Base-by-base conservation (phyloP, 2,113 vertebrate genomes). In the Datnioides undecimradiatus region DNA sequence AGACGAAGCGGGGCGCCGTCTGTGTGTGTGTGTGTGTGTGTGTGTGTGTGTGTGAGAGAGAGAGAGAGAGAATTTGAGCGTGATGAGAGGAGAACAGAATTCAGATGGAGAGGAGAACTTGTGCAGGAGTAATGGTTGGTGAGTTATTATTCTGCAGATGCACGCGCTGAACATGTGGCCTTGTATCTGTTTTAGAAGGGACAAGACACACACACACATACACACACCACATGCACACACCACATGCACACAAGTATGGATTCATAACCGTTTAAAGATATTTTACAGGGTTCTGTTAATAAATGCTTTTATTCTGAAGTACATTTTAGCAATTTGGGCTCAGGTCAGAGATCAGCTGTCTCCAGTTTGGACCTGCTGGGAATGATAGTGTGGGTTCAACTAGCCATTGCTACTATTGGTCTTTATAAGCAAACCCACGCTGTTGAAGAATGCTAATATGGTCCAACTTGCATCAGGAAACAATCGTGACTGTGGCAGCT, bases 91-190 rank as follows among this genome's bases (percentile, higher is more conserved):
- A 27, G 48, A 48, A 45, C 21, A 64, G 38, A 46, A 57, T 19
- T 67, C 4, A 59, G 29, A 38, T 19, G 21, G 13, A 46, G 21
- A 51, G 1, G 23, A 46, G 6, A 19, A 19, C 59, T 27, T 38
- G 43, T 55, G 49, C 13, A 16, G 48, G 43, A 66, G 10, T 38
- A 40, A 64, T 46, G 43, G 8, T 36, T 41, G 21, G n/a, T n/a
- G 27, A 40, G 27, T 55, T 79, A 64, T 63, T 64, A 68, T 75
- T 87, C 43, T 46, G 23, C 19, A n/a, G 14, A 57, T 27, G 19
- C 59, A 59, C 51, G 43, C 57, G 21, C 43, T 66, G 29, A 74
- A 76, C 46, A 71, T 54, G 38, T 2, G 45, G 55, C 14, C 31
- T 77, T 64, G 27, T 23, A 13, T 43, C 40, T 70, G 40, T 33